Evolutionary conservation across 92 coral and sea anemone genomes (phyloP).

Genomic region (Epizoanthus stellaris): DNA sequence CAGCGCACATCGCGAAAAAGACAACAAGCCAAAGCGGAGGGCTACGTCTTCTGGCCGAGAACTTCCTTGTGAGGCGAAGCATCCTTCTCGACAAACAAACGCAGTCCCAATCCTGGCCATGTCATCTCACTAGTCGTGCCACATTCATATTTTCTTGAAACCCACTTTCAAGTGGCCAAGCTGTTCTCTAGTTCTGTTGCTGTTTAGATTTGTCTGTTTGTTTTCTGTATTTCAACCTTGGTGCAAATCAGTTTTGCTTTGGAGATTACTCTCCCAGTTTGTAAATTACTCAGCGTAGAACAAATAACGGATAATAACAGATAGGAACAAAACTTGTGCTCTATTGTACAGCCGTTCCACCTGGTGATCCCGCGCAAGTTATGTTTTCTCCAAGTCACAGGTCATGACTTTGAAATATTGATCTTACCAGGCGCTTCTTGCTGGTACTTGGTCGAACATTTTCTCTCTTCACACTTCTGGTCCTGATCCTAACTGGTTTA

Average conservation of each 20-base stretch:
- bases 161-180: constrained; percentile 15
- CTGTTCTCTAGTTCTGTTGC: constrained; percentile 9
- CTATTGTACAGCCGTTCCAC: constrained; percentile 35
- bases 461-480: background rate
- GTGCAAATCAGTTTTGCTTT: constrained; percentile 10
- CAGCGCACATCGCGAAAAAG: constrained; percentile 52
- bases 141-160: background rate
- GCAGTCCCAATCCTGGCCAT: constrained; percentile 25
- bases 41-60: constrained; percentile 41
- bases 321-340: constrained; percentile 18
- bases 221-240: background rate
- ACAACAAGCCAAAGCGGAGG: constrained; percentile 51
- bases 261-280: background rate
- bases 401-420: constrained; percentile 19
- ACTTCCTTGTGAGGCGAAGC: constrained; percentile 47
- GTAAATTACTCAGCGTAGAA: background rate
- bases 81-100: constrained; percentile 49
- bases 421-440: background rate
- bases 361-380: background rate
- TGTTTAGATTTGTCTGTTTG: background rate
- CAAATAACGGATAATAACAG: background rate
- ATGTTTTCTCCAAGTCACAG: background rate
- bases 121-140: background rate
- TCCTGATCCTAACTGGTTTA: background rate
- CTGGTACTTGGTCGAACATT: background rate